phyloP scores from a whole-genome alignment of 2,113 vertebrate genomes.

The Anarhynchus alexandrinus region DNA sequence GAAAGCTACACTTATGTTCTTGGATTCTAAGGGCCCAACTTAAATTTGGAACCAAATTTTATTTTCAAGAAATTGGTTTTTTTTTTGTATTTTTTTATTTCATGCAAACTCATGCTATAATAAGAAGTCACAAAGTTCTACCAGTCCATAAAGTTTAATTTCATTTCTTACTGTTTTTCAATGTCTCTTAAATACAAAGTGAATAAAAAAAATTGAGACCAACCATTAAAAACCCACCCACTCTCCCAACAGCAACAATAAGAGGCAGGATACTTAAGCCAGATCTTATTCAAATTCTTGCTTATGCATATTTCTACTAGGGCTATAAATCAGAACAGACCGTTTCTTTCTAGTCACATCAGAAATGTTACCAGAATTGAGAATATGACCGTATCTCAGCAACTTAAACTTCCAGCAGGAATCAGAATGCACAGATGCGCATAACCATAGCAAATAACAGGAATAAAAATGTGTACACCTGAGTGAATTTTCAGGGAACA shows the following conservation, averaged over 20 bases:
- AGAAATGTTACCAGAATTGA: background rate
- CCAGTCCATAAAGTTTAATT: background rate
- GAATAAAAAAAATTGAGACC: background rate
- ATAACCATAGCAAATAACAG: background rate
- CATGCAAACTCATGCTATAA: background rate
- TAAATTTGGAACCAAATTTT: background rate
- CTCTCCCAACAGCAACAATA: background rate
- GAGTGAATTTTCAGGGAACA: background rate
- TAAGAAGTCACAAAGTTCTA: background rate
- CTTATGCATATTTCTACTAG: background rate
- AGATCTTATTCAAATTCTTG: background rate
- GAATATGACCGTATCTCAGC: background rate
- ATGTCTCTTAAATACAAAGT: background rate
- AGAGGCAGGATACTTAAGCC: background rate
- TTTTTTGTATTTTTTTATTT: background rate
- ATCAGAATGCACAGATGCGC: background rate
- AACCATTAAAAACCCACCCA: background rate
- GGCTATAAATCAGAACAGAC: background rate
- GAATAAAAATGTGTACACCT: background rate
- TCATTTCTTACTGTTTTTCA: background rate
- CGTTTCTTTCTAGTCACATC: background rate
- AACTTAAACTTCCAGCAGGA: background rate
- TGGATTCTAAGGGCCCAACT: background rate
- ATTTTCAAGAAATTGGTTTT: background rate
- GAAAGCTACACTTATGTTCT: background rate